Percentiles rank a stretch among this genome's conserved stretches.
Conservation (phyloP, 2,888 invertebrate species). For the Xestoiulus laeticollis region DNA sequence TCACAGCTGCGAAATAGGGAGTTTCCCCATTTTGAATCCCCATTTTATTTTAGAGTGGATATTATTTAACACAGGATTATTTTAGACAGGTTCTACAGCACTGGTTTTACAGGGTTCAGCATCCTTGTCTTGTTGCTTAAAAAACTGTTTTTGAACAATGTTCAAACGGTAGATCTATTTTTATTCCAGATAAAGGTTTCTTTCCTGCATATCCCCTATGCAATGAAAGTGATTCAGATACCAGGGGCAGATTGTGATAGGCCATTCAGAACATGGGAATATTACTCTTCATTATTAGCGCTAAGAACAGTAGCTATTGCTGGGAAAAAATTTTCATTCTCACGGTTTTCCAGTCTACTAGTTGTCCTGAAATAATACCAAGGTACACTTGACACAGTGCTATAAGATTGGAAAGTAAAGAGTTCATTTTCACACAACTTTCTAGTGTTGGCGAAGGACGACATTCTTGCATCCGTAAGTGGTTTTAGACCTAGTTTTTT, state of each 20-base stretch:
- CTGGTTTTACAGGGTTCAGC: no score
- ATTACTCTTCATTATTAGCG: background rate
- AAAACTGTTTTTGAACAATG: no score
- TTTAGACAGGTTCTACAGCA: no score
- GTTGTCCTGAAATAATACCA: background rate
- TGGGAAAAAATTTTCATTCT: conserved; percentile 5
- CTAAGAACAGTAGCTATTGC: background rate
- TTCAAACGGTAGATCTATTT: no score
- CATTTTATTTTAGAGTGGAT: no score
- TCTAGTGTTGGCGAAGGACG: background rate
- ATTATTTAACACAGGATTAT: no score
- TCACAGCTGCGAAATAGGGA: no score
- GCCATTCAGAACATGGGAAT: background rate
- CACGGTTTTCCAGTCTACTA: background rate
- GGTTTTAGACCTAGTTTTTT: conserved; percentile 10
- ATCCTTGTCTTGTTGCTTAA: no score
- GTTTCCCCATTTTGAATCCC: no score
- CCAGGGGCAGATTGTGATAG: background rate
- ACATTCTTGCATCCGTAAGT: conserved; percentile 31
- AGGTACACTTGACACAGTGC: background rate
- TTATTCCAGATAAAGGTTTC: background rate
- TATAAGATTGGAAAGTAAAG: background rate
- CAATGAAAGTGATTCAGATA: background rate
- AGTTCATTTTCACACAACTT: conserved; percentile 33
- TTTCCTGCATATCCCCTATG: background rate